Base-by-base conservation (phyloP, 2,888 invertebrate species). In the Serrognathus titanus region DNA sequence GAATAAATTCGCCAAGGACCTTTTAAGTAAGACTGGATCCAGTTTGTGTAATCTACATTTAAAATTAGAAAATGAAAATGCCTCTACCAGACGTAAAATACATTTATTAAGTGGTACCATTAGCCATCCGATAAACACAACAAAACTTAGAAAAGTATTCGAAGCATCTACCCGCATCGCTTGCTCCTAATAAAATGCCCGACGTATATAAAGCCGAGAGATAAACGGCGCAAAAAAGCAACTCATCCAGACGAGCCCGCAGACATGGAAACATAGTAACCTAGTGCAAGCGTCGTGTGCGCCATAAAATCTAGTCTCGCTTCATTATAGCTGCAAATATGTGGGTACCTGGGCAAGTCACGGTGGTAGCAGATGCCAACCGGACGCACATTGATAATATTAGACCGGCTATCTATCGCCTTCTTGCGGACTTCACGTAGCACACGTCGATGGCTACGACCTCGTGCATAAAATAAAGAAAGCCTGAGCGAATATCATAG, bases 211-310 rank as follows among this genome's bases (percentile, higher is more conserved):
- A 55, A 40, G 37, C 36, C 24, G 43, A 41, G 20, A 49, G 54
- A 45, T 24, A 16, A 53, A 48, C 46, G 20, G 40, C 39, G 48
- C 45, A 50, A 55, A 43, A 55, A 50, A 50, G 45, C 48, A 47
- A 53, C n/a, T 35, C 24, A 20, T 37, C 53, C 61, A 66, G 66
- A 66, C 66, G 55, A 55, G 62, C 64, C 63, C 65, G 63, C 62
- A 64, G 65, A 65, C 66, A 54, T 46, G 51, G 56, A 62, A 63
- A 61, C 66, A 66, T 65, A 66, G 64, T 66, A 66, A 66, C 66
- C 66, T 62, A 66, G 59, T 66, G 59, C 64, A 60, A 51, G 62
- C 50, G 59, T 40, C 54, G 54, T 38, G 55, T 48, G 37, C 43
- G 55, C 45, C 41, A 57, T 60, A 60, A 60, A 59, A 63, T 60